These are phyloP conservation scores for Scartelaos histophorus DNA, from an alignment of 2,113 vertebrate genomes.

Conservation along the genomic window DNA sequence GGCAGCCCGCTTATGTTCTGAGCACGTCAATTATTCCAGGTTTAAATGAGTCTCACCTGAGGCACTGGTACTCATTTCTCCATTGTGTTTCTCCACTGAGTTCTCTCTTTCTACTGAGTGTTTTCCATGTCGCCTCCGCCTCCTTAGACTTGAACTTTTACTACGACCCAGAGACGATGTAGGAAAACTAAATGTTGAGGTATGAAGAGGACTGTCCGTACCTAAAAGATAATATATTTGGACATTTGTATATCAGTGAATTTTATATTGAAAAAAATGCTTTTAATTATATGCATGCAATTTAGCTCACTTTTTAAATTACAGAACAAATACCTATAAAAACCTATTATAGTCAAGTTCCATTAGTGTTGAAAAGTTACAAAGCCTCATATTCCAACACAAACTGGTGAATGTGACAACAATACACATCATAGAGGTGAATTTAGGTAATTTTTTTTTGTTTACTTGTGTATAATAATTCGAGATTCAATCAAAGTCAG, in stretches of 20 bases:
- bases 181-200: conserved; percentile 12
- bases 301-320: not conserved
- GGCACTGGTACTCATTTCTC: conserved; percentile 85
- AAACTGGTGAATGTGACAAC: not conserved
- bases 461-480: too few species aligned
- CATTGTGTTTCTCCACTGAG: conserved; percentile 81
- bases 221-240: conserved; percentile 24
- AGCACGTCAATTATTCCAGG: too few species aligned
- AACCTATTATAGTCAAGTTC: not conserved
- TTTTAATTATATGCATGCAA: not conserved
- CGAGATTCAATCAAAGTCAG: not conserved
- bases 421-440: not conserved
- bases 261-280: not conserved
- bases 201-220: conserved; percentile 48
- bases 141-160: conserved; percentile 75
- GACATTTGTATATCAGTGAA: not conserved
- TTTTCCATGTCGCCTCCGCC: conserved; percentile 73
- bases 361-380: not conserved
- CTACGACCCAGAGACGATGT: conserved; percentile 44
- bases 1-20: too few species aligned
- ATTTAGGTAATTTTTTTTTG: not conserved
- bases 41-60: conserved; percentile 76
- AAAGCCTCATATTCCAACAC: not conserved
- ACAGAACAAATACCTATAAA: not conserved
- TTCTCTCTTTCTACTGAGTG: conserved; percentile 68